Base-by-base conservation (phyloP, 64 coral and sea anemone species). In the Trachythela sp. region DNA sequence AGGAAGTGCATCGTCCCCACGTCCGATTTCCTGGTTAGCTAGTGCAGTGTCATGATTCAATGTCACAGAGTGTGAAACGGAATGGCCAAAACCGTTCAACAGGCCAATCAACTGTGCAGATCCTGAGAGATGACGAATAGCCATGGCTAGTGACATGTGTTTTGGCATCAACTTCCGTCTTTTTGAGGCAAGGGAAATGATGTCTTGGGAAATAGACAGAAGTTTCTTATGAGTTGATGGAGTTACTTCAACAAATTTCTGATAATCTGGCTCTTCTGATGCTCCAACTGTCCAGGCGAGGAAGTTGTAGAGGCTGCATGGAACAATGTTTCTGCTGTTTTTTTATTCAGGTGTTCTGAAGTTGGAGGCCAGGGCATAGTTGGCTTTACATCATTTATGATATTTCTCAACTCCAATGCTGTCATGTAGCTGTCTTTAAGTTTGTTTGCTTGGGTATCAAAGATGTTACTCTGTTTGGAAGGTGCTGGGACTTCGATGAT, bases 201-300 rank as follows among this genome's bases (percentile, higher is more conserved):
- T 77, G 4, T 77, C 71, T 77, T 77, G 24, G 2, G 71, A 2
- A 77, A 77, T 77, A 15, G 71, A 2, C 17, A 77, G 17, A 77
- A 77, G 64, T 70, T n/a, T 70, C 24, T 70, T n/a, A 13, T 8
- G 10, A 26, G 9, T 22, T 26, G n/a, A n/a, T n/a, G n/a, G n/a
- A n/a, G 64, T 26, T 70, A 70, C 64, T 70, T 22, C 20, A 70
- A 70, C 64, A 70, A 70, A 70, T n/a, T 70, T n/a, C 24, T 70
- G 9, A 70, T 70, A 6, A 13, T 6, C 24, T 70, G 64, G 64
- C 6, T 70, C 64, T 70, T 70, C 24, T 9, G 10, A 70, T 70
- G 64, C 64, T 8, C 64, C 64, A 15, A 70, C 64, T n/a, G 24
- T 70, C 64, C 64, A 70, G 6, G 64, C 64, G 9, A 70, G 9